phyloP scores from a whole-genome alignment of 2,113 vertebrate species.

The Stictonetta naevosa region DNA sequence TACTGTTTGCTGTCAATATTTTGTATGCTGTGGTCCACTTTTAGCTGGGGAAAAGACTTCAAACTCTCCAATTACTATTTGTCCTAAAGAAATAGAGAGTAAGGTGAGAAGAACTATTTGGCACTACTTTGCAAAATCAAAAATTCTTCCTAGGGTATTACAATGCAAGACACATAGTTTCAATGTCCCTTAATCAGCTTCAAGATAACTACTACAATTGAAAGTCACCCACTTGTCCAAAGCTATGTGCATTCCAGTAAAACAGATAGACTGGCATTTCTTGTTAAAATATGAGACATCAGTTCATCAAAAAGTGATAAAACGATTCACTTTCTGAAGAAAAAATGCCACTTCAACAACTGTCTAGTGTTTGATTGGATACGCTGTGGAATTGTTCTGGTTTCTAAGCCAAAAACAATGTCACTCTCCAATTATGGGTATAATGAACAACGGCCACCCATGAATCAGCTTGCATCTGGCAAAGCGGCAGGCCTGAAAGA shows the following conservation, averaged over 20 bases:
- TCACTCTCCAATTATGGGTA: not conserved
- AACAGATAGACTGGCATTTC: not conserved
- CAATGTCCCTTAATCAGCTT: not conserved
- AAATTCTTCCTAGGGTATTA: not conserved
- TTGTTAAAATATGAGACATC: not conserved
- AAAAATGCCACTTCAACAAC: not conserved
- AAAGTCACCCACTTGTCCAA: not conserved
- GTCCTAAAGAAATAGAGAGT: not conserved
- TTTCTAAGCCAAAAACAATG: not conserved
- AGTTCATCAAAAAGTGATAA: not conserved
- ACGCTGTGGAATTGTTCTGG: not conserved
- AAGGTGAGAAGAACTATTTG: not conserved
- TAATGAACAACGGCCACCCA: not conserved
- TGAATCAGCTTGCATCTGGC: not conserved
- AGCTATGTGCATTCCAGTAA: not conserved
- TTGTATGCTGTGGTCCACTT: not conserved
- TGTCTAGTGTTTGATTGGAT: not conserved
- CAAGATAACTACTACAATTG: not conserved
- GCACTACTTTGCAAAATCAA: not conserved
- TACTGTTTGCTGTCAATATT: not conserved
- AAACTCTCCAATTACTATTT: not conserved
- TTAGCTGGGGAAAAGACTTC: not conserved
- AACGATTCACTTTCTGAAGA: not conserved
- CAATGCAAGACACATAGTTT: not conserved
- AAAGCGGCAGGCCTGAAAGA: not conserved